Conservation (phyloP, 30 jellyfish, hydroid and myxozoan species). For the Rhopilema esculentum region DNA sequence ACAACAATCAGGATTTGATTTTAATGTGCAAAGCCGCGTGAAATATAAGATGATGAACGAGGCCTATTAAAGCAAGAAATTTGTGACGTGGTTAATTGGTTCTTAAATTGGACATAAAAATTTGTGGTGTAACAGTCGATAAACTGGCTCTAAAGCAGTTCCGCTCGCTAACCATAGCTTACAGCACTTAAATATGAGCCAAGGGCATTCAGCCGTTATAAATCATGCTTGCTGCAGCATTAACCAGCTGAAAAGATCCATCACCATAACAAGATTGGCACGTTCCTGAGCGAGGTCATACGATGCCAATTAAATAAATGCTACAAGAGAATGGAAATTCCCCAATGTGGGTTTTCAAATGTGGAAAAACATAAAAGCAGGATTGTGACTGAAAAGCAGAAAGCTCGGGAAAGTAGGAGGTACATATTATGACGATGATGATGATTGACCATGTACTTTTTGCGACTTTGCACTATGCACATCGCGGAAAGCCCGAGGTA, state of each 20-base stretch:
- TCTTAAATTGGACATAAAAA: conserved; percentile 6
- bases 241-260: neutral
- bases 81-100: neutral
- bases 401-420: too few relatives aligned
- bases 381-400: too few relatives aligned
- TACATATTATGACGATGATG: too few relatives aligned
- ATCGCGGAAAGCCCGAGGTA: too few relatives aligned
- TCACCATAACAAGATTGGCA: neutral
- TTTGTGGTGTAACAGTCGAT: conserved; percentile 16
- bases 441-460: too few relatives aligned
- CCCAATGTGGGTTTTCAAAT: too few relatives aligned
- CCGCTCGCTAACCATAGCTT: conserved; percentile 20
- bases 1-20: neutral
- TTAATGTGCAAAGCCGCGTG: neutral
- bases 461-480: too few relatives aligned
- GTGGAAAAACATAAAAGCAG: too few relatives aligned
- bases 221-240: neutral
- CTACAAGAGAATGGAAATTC: too few relatives aligned
- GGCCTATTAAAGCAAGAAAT: neutral
- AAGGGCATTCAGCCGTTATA: neutral
- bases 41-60: neutral
- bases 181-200: neutral
- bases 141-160: conserved; percentile 22
- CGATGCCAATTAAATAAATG: too few relatives aligned
- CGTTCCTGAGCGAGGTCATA: neutral